Percentiles rank a stretch among this genome's conserved stretches.
Conservation (phyloP, 2,113 vertebrate species). For the Eulemur rufifrons region DNA sequence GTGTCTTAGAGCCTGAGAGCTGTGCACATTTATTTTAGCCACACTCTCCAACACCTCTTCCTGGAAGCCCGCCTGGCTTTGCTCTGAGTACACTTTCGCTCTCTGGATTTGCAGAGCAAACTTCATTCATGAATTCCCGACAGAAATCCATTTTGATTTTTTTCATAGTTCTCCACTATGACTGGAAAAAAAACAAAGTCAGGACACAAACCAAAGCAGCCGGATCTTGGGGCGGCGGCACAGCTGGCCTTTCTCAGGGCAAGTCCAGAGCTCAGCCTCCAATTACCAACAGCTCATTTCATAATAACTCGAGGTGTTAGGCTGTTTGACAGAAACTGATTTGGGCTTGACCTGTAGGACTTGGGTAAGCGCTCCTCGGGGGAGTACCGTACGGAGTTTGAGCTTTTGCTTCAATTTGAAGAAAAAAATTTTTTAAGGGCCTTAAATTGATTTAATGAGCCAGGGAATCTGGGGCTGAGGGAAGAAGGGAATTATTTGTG, state of each 20-base stretch:
- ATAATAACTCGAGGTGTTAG: conserved; percentile 85
- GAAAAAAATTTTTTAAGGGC: conserved; percentile 75
- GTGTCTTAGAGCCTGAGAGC: background rate
- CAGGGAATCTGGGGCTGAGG: conserved; percentile 78
- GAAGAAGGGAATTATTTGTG: conserved; percentile 81
- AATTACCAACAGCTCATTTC: conserved; percentile 73
- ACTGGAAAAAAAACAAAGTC: conserved; percentile 6
- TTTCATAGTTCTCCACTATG: background rate
- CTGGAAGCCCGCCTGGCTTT: conserved; percentile 19
- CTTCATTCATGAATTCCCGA: background rate
- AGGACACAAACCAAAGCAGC: conserved; percentile 34
- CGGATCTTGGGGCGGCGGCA: background rate
- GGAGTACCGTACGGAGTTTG: conserved; percentile 63
- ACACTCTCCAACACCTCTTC: background rate
- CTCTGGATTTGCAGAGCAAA: background rate
- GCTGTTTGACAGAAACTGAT: conserved; percentile 84
- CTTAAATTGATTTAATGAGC: conserved; percentile 84
- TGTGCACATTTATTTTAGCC: background rate
- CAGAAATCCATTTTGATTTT: background rate
- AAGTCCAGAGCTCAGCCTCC: conserved; percentile 50
- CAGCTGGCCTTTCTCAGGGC: background rate
- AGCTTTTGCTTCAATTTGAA: conserved; percentile 79
- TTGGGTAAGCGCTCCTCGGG: conserved; percentile 76
- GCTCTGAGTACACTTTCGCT: background rate
- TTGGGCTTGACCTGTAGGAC: conserved; percentile 80